phyloP scores from a whole-genome alignment of 2,888 invertebrate species.

The Geotrupes spiniger region DNA sequence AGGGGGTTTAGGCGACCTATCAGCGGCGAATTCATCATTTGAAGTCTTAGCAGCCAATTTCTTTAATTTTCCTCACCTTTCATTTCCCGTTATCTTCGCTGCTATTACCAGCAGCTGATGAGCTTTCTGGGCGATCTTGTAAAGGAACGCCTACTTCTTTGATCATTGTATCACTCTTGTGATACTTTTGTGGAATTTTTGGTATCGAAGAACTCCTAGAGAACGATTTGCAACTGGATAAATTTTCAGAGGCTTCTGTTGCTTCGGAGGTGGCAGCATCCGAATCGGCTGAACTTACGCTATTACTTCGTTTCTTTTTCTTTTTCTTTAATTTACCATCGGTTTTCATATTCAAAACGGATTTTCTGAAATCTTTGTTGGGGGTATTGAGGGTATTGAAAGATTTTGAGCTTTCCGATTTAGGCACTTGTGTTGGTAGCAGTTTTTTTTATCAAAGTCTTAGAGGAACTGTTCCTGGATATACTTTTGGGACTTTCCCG shows the following conservation, averaged over 20 bases:
- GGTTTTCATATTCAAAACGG: slow-evolving; percentile 65
- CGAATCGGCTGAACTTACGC: slow-evolving; percentile 52
- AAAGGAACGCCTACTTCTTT: slow-evolving; percentile 31
- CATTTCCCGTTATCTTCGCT: slow-evolving; percentile 44
- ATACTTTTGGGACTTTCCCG: no score
- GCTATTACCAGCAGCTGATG: slow-evolving; percentile 39
- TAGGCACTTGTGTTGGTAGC: slow-evolving; percentile 52
- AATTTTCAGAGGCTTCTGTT: slow-evolving; percentile 44
- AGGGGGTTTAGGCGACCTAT: slow-evolving; percentile 54
- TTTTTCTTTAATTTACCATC: slow-evolving; percentile 44
- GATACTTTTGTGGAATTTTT: slow-evolving; percentile 40
- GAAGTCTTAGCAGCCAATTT: slow-evolving; percentile 50
- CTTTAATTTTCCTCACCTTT: slow-evolving; percentile 24
- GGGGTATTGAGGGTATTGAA: slow-evolving; percentile 51
- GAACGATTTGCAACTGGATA: slow-evolving; percentile 35
- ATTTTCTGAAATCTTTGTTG: slow-evolving; percentile 74
- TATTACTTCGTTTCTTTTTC: slow-evolving; percentile 49
- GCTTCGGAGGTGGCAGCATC: slow-evolving; percentile 47
- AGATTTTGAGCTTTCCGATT: slow-evolving; percentile 44
- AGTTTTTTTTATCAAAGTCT: slow-evolving; percentile 47
- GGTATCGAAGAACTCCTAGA: slow-evolving; percentile 30
- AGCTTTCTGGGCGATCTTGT: slow-evolving; percentile 49
- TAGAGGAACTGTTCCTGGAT: slow-evolving; percentile 49
- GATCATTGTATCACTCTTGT: slow-evolving; percentile 25
- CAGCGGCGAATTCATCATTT: slow-evolving; percentile 58